phyloP scores from a whole-genome alignment of 1,140 invertebrate genomes.

The Trypoxylus dichotomus region DNA sequence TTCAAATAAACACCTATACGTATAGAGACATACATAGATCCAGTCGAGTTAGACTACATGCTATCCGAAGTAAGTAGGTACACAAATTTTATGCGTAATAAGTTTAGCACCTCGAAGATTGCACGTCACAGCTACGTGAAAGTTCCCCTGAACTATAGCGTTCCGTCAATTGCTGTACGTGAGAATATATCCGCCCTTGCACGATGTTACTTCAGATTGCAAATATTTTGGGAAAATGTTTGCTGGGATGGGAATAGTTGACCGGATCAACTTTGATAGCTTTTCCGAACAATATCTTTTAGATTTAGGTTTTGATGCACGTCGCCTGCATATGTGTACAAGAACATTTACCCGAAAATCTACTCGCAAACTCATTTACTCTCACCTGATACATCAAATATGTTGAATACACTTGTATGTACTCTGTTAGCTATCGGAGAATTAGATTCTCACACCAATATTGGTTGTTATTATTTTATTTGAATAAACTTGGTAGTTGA shows the following conservation, averaged over 20 bases:
- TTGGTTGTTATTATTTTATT: not conserved
- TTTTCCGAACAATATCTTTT: not conserved
- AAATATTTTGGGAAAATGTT: no score
- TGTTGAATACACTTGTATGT: not conserved
- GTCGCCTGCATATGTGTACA: not conserved
- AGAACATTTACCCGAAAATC: not conserved
- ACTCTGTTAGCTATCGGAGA: not conserved
- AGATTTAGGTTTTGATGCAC: not conserved
- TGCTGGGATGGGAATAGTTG: not conserved
- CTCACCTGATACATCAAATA: not conserved
- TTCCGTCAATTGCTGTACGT: not conserved
- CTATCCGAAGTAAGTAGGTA: no score
- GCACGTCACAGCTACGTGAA: not conserved
- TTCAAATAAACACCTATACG: no score
- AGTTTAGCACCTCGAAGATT: not conserved
- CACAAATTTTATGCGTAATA: no score
- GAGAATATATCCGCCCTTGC: not conserved
- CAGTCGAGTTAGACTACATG: no score
- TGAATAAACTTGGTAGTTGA: not conserved
- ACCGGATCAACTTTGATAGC: not conserved
- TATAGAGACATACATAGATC: no score
- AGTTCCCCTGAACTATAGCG: not conserved
- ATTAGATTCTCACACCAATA: not conserved
- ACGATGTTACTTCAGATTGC: not conserved
- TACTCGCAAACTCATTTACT: not conserved